Percentiles rank a stretch among this genome's conserved stretches.
phyloP scores from a whole-genome alignment of 2,797 vertebrate species.

The Ptychobarbus kaznakovi region DNA sequence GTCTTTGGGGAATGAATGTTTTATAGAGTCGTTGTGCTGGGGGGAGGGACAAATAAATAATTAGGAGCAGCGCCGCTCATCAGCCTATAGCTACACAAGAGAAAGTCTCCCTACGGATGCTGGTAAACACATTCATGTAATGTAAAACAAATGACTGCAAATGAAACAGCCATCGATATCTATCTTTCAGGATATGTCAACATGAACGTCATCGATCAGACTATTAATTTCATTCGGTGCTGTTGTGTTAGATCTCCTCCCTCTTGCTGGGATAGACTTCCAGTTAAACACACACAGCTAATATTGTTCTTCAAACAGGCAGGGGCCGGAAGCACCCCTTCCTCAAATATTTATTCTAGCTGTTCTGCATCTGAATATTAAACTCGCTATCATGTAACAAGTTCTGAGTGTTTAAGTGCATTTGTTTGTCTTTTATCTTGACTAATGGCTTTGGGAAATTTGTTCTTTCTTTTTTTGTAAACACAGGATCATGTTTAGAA shows the following conservation, averaged over 20 bases:
- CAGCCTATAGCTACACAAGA: slow-evolving; percentile 50
- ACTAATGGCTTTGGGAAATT: background rate
- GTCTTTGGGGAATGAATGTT: slow-evolving; percentile 72
- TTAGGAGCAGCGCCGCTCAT: slow-evolving; percentile 61
- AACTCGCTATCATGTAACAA: slow-evolving; percentile 7
- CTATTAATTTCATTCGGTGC: slow-evolving; percentile 11
- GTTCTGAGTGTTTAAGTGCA: slow-evolving; percentile 20
- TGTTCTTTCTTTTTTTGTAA: background rate
- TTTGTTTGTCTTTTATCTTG: slow-evolving; percentile 30
- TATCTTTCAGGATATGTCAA: slow-evolving; percentile 46
- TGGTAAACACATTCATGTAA: slow-evolving; percentile 51
- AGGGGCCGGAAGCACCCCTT: slow-evolving; percentile 40
- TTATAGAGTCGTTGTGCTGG: slow-evolving; percentile 65
- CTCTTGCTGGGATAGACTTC: slow-evolving; percentile 31
- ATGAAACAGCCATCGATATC: slow-evolving; percentile 43
- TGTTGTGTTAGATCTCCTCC: slow-evolving; percentile 21
- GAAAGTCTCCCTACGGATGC: slow-evolving; percentile 46
- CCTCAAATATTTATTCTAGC: slow-evolving; percentile 49
- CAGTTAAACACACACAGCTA: slow-evolving; percentile 35
- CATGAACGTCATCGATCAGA: slow-evolving; percentile 43
- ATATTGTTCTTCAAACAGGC: slow-evolving; percentile 48
- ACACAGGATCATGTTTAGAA: background rate
- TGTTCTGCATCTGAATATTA: slow-evolving; percentile 9
- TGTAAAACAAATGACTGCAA: slow-evolving; percentile 48
- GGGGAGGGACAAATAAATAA: slow-evolving; percentile 75